Conservation (phyloP, 2,797 vertebrate genomes). For the Platalea minor region DNA sequence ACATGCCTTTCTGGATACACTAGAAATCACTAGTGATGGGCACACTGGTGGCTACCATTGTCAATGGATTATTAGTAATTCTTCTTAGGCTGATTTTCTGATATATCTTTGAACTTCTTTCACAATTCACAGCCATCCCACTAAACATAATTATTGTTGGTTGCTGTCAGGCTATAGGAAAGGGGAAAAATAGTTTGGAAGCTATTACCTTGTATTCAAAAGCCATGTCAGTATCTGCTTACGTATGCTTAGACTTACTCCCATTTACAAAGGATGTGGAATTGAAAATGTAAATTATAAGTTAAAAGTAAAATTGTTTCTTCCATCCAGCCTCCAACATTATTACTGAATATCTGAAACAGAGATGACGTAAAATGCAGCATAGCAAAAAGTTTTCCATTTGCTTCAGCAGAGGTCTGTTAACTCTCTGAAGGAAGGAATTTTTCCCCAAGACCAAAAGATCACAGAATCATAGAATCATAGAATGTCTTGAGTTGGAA, state of each 20-base stretch:
- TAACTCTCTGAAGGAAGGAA: background rate
- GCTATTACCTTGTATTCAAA: background rate
- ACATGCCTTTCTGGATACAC: background rate
- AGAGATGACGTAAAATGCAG: background rate
- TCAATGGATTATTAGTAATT: background rate
- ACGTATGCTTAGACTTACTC: background rate
- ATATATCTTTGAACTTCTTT: background rate
- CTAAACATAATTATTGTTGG: background rate
- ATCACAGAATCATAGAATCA: too few relatives aligned
- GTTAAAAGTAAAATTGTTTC: background rate
- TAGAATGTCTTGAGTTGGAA: too few relatives aligned
- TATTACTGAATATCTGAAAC: background rate
- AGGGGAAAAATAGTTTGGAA: background rate
- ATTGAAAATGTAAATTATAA: background rate
- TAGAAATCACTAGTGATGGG: background rate
- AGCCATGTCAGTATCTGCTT: background rate
- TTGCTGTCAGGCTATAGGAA: background rate
- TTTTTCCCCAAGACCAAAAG: background rate
- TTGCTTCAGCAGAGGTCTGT: background rate
- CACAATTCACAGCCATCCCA: background rate
- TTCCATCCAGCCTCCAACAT: background rate
- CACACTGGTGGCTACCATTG: background rate
- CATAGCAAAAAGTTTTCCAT: background rate
- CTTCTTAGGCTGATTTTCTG: background rate
- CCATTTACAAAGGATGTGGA: background rate